These are phyloP conservation scores for Deroptyus accipitrinus DNA, from an alignment of 2,113 vertebrate genomes.

Conservation along the genomic window DNA sequence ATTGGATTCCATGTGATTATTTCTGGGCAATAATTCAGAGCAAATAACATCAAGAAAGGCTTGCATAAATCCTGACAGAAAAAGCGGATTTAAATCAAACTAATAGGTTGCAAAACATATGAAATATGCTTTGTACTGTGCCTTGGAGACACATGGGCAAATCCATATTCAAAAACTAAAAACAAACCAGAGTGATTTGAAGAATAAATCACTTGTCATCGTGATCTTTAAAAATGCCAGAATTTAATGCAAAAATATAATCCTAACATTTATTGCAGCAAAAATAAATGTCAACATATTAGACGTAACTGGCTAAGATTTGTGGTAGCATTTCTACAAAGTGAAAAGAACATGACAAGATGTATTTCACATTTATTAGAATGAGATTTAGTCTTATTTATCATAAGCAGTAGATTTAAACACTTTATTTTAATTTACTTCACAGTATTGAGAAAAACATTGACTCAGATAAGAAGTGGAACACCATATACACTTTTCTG, in stretches of 20 bases:
- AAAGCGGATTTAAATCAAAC: constrained; percentile 83
- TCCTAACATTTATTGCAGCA: constrained; percentile 83
- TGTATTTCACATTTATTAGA: constrained; percentile 80
- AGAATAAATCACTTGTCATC: constrained; percentile 84
- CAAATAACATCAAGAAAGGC: constrained; percentile 78
- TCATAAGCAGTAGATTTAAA: constrained; percentile 79
- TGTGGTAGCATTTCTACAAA: constrained; percentile 78
- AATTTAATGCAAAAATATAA: constrained; percentile 86
- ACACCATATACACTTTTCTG: constrained; percentile 50
- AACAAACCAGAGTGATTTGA: constrained; percentile 80
- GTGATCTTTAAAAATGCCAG: constrained; percentile 85
- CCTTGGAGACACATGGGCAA: constrained; percentile 79
- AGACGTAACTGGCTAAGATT: constrained; percentile 80
- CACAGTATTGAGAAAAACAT: constrained; percentile 68
- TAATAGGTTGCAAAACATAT: constrained; percentile 80
- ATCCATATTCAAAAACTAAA: constrained; percentile 81
- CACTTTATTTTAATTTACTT: constrained; percentile 82
- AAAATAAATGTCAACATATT: constrained; percentile 86
- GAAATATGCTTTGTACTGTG: constrained; percentile 76
- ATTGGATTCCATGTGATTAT: constrained; percentile 81
- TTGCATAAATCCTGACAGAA: constrained; percentile 77
- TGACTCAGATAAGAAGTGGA: constrained; percentile 71
- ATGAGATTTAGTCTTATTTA: constrained; percentile 78
- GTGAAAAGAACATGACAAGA: constrained; percentile 79
- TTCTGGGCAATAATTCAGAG: constrained; percentile 79